A percentile compares a stretch with the other conserved stretches of the same genome.
phyloP scores from a whole-genome alignment of 92 coral and sea anemone genomes.

The Phymanthus crucifer region DNA sequence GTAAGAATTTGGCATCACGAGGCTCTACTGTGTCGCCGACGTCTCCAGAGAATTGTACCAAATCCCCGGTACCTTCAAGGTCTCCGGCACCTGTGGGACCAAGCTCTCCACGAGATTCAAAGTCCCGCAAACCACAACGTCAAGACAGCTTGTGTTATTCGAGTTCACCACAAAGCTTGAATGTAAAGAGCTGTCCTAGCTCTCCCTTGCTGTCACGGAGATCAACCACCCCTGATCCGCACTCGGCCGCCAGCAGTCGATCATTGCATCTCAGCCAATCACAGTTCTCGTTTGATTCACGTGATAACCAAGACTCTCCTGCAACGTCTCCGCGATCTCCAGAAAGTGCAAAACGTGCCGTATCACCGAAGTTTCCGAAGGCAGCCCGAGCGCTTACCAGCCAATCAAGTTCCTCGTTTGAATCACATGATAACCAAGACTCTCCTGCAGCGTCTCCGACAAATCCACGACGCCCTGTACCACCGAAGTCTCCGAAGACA shows the following conservation, averaged over 20 bases:
- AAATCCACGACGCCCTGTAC: background rate
- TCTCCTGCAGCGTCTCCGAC: background rate
- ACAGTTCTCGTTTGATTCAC: background rate
- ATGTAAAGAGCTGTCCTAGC: background rate
- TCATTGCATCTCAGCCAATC: background rate
- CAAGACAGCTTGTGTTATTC: background rate
- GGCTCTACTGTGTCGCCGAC: constrained; percentile 8
- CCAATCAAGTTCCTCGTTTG: background rate
- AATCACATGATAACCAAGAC: background rate
- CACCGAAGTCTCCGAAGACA: background rate
- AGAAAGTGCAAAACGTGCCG: background rate
- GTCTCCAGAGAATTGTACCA: background rate
- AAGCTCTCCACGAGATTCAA: background rate
- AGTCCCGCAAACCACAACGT: background rate
- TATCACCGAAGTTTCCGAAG: background rate
- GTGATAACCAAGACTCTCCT: background rate
- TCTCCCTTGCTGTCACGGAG: background rate
- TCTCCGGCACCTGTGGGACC: constrained; percentile 1
- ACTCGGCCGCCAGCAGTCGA: background rate
- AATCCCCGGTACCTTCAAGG: background rate
- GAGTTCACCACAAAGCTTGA: background rate
- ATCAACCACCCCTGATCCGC: background rate
- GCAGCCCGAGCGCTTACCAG: background rate
- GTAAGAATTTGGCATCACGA: background rate
- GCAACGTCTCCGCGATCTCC: background rate